A percentile compares a stretch with the other conserved stretches of the same genome.
Evolutionary conservation across 2,797 vertebrate species (phyloP).

Genomic region (Rhynchotus rufescens): DNA sequence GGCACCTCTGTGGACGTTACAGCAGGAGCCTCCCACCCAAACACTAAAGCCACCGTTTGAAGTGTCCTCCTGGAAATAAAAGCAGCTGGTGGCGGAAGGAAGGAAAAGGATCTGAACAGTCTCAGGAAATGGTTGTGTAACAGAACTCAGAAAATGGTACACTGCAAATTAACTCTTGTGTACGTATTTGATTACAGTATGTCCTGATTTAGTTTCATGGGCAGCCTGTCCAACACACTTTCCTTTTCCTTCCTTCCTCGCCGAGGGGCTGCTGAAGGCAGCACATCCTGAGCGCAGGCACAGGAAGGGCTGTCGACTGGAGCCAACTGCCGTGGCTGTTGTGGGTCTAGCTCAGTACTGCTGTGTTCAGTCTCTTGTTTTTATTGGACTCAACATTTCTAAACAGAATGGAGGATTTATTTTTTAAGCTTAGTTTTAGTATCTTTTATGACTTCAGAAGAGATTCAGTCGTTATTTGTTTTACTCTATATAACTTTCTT

Average conservation of each 20-base stretch:
- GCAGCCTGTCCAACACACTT: not conserved
- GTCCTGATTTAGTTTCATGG: not conserved
- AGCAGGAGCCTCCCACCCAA: not conserved
- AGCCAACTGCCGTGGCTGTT: not conserved
- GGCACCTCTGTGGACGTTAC: not conserved
- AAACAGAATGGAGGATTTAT: not conserved
- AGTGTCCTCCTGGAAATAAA: not conserved
- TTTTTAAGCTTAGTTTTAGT: not conserved
- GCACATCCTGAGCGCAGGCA: not conserved
- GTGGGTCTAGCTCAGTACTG: not conserved
- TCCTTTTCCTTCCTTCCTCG: not conserved
- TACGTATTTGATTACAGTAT: not conserved
- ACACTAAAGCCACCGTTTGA: not conserved
- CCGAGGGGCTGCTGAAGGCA: not conserved
- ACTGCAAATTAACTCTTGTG: not conserved
- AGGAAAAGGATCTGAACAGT: not conserved
- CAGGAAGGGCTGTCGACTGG: not conserved
- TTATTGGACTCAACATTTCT: not conserved
- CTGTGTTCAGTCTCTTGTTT: not conserved
- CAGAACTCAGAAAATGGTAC: not conserved
- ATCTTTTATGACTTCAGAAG: not conserved
- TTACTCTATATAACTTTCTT: not conserved
- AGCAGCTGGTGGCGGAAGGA: not conserved
- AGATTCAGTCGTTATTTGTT: not conserved
- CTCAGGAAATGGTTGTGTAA: not conserved